These are phyloP conservation scores for Lasaia peninsularis DNA, from an alignment of 1,140 invertebrate genomes.

Conservation along the genomic window DNA sequence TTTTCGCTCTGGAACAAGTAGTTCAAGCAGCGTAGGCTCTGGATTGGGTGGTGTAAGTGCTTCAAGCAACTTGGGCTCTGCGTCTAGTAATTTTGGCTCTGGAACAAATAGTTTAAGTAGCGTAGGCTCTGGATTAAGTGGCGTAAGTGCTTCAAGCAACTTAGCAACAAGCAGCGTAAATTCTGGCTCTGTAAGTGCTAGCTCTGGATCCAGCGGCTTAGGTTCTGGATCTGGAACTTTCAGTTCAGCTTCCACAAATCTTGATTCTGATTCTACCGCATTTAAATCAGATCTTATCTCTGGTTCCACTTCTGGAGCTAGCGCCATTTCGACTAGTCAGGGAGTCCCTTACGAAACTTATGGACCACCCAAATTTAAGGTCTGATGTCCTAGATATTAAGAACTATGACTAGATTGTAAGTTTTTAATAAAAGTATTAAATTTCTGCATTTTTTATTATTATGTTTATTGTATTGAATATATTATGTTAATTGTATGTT, in stretches of 20 bases:
- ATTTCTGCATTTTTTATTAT: no score
- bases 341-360: constrained; percentile 64
- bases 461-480: no score
- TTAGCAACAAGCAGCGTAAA: neutral
- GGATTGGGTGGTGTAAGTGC: neutral
- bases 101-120: neutral
- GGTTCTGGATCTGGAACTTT: neutral
- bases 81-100: neutral
- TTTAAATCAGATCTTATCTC: constrained; percentile 13
- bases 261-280: neutral
- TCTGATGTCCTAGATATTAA: constrained; percentile 25
- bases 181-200: neutral
- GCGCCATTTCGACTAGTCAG: constrained; percentile 55
- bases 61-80: no score
- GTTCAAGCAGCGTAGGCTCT: neutral
- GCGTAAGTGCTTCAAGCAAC: neutral
- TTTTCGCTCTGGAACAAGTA: neutral
- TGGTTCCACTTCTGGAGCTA: constrained; percentile 20
- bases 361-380: constrained; percentile 56
- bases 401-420: neutral
- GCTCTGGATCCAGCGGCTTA: neutral
- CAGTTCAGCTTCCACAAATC: neutral
- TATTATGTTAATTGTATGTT: no score
- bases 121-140: neutral
- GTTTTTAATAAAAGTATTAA: no score